Evolutionary conservation across 2,113 vertebrate genomes (phyloP), one percentile per base, ranked within the genome.

Genomic region (Hemiprocne comata): DNA sequence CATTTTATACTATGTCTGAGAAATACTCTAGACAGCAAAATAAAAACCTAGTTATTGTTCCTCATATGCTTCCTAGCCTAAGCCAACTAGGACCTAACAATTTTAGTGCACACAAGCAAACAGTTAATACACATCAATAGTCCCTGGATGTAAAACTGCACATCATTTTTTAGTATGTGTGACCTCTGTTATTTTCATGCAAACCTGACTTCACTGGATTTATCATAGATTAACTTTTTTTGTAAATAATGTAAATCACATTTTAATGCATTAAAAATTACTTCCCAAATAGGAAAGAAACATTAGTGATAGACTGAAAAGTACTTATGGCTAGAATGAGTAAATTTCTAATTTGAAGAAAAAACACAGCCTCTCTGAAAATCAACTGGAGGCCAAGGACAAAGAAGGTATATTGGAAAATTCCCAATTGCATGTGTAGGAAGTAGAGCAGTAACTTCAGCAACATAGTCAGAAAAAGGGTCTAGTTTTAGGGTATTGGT

Each of bases 201-300:
- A 88, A 94, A 88, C 28, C 5, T 0, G 10, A 3, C 17, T 81
- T 80, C 31, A 34, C 8, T 58, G 42, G 9, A 85, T 23, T 62
- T 85, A 70, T 29, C 13, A 81, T 4, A 46, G 16, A 65, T 90
- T 88, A n/a, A 51, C 6, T 54, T 85, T 95, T 95, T 84, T 13
- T 58, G 4, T 48, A 86, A 90, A 81, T 62, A 83, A 57, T 48
- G 57, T 78, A 79, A 76, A 53, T 69, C 25, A 85, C 31, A 58
- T 81, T 82, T 82, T 44, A 72, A 73, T 51, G 26, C 19, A 62
- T 11, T 5, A 69, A 77, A 73, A 64, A 8, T 7, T 7, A 51
- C 65, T 57, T 38, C 4, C 9, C 20, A 17, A 5, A 14, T 28
- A 66, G 10, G 25, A 90, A 84, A 33, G 20, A 69, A 88, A 77